Evolutionary conservation across 2,888 invertebrate genomes (phyloP), one percentile per base, ranked within the genome.

Genomic region (Mythimna loreyi): DNA sequence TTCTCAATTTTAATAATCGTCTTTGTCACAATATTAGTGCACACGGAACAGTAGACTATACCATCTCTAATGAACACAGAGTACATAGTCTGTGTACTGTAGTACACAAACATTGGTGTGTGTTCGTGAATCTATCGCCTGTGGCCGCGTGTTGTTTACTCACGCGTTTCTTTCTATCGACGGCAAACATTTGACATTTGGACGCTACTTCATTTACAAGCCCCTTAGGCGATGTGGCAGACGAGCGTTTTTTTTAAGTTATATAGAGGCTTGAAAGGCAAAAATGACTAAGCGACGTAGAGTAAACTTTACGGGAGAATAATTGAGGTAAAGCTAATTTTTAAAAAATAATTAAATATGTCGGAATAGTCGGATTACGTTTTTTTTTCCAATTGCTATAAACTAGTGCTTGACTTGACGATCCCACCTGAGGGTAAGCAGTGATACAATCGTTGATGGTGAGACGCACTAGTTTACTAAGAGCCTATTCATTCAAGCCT

Each of bases 61-160:
- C 36, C 7, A 50, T 13, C 23, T 49, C 47, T 28, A 43, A 70
- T 57, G 40, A 58, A 19, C 33, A 55, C 13, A 47, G 5, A 47
- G 30, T 62, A 61, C 53, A 70, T n/a, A 45, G 21, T 13, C 40
- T 36, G 30, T 63, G 67, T 63, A 30, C 60, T 49, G 28, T 45
- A 23, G 23, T 72, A 30, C n/a, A 49, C 72, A 76, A 63, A 63
- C 52, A 72, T 50, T 62, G 9, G 58, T 69, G 78, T 82, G 69
- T 82, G 74, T 79, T 63, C 72, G 81, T 81, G 70, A 79, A 77
- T 78, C 62, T 82, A 77, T 79, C 79, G 74, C 74, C 76, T 74
- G 47, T 52, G 53, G 53, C 49, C 67, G 55, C 13, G 21, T 36
- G 30, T 33, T 77, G 36, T 82, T 13, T 67, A 67, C 67, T 68